Evolutionary conservation across 2,888 invertebrate genomes (phyloP).

Genomic region (Sphinx pinastri): DNA sequence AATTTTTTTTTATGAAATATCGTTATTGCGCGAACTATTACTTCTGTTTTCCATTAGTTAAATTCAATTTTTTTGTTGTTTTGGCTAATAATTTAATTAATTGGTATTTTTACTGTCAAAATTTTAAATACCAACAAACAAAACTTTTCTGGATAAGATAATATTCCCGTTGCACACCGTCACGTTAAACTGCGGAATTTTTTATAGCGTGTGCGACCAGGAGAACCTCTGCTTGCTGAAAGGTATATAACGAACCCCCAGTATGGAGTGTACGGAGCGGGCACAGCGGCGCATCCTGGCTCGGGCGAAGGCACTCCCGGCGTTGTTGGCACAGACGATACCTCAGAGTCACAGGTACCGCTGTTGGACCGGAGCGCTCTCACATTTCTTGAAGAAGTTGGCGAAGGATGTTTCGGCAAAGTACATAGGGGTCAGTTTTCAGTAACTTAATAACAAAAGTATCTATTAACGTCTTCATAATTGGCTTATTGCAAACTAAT

Average conservation of each 20-base stretch:
- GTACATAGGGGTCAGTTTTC: slow-evolving; percentile 89
- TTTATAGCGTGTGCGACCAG: slow-evolving; percentile 80
- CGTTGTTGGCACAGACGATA: slow-evolving; percentile 52
- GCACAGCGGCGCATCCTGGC: slow-evolving; percentile 52
- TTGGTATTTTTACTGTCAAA: too few species aligned
- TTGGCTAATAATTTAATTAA: too few species aligned
- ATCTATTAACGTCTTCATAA: not conserved
- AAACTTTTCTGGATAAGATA: not conserved
- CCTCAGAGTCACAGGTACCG: slow-evolving; percentile 78
- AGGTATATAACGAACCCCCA: slow-evolving; percentile 91
- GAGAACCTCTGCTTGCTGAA: slow-evolving; percentile 87
- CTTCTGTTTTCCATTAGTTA: too few species aligned
- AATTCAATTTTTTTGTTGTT: too few species aligned
- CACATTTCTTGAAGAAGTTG: slow-evolving; percentile 89
- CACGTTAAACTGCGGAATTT: slow-evolving; percentile 38
- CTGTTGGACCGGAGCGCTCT: slow-evolving; percentile 87
- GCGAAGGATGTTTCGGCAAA: slow-evolving; percentile 95
- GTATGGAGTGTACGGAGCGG: slow-evolving; percentile 84
- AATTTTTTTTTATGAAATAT: not conserved
- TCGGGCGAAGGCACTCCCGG: slow-evolving; percentile 44
- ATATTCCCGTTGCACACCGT: slow-evolving; percentile 42
- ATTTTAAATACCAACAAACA: too few species aligned
- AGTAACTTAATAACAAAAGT: not conserved
- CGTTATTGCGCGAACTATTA: too few species aligned
- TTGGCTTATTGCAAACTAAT: not conserved